Evolutionary conservation across 2,113 vertebrate species (phyloP).

Genomic region (Rhabdomys dilectus): DNA sequence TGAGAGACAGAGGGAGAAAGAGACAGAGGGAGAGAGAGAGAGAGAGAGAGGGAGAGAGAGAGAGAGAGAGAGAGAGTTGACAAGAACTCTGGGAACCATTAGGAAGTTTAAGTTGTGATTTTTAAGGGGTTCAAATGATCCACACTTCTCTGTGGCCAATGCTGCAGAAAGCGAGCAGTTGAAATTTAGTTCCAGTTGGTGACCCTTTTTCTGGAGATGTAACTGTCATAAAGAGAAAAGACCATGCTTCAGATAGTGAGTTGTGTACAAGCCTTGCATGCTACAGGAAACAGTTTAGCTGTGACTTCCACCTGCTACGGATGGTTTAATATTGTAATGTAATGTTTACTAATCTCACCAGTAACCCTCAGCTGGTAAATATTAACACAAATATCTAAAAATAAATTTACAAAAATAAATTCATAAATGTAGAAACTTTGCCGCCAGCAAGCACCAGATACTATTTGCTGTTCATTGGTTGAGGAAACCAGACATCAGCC

Average conservation of each 20-base stretch:
- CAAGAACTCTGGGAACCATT: too few relatives aligned
- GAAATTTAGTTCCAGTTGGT: not conserved
- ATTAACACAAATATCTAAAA: not conserved
- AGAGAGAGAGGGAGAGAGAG: too few relatives aligned
- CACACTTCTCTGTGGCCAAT: not conserved
- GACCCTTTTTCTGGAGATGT: not conserved
- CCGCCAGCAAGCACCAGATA: not conserved
- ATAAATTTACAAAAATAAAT: not conserved
- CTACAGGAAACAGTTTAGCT: not conserved
- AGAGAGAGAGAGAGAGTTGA: too few relatives aligned
- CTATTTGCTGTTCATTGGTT: too few relatives aligned
- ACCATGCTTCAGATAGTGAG: accelerated
- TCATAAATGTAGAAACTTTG: not conserved
- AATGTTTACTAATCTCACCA: not conserved
- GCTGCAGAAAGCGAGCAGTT: too few relatives aligned
- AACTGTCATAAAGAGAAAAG: not conserved
- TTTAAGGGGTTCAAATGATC: not conserved
- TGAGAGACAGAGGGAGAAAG: too few relatives aligned
- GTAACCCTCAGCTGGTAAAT: not conserved
- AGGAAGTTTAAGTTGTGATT: accelerated
- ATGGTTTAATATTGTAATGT: not conserved
- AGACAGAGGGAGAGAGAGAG: too few relatives aligned
- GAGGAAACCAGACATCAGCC: not conserved
- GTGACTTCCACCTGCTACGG: accelerated
- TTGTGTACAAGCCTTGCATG: too few relatives aligned